These are phyloP conservation scores for Bombus pyrosoma DNA, from an alignment of 1,140 invertebrate species.

Conservation along the genomic window DNA sequence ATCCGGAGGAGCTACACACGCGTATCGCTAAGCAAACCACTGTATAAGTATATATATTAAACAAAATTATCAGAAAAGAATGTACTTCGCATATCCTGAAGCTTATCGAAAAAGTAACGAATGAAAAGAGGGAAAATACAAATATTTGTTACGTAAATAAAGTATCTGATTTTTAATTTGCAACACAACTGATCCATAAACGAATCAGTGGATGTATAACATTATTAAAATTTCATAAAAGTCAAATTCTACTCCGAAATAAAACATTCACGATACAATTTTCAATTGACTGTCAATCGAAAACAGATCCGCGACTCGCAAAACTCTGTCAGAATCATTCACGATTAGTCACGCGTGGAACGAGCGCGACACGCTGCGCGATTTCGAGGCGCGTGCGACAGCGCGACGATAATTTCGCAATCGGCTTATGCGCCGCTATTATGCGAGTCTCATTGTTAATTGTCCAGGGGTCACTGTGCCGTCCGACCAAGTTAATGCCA, in stretches of 20 bases:
- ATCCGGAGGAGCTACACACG: too few species aligned
- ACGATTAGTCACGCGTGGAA: slow-evolving; percentile 41
- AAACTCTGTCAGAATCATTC: neutral
- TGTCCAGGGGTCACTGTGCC: slow-evolving; percentile 50
- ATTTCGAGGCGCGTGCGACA: neutral
- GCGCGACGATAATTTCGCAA: slow-evolving; percentile 53
- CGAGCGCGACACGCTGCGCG: neutral
- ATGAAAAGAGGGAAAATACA: too few species aligned
- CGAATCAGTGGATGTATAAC: too few species aligned
- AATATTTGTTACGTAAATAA: too few species aligned
- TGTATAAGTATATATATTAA: too few species aligned
- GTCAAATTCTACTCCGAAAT: neutral
- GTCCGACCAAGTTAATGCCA: slow-evolving; percentile 40
- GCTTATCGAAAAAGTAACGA: too few species aligned
- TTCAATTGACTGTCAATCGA: neutral
- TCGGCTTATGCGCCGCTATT: slow-evolving; percentile 48
- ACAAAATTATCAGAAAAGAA: too few species aligned
- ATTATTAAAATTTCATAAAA: neutral
- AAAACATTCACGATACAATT: neutral
- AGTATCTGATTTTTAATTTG: too few species aligned
- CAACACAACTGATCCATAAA: too few species aligned
- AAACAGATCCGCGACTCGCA: neutral
- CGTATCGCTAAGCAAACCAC: too few species aligned
- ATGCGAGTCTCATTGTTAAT: slow-evolving; percentile 61
- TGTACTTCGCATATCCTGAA: too few species aligned